Percentiles rank a stretch among this genome's conserved stretches.
Evolutionary conservation across 53 echinoderm and acorn worm species (phyloP).

Genomic region (Crossaster papposus): DNA sequence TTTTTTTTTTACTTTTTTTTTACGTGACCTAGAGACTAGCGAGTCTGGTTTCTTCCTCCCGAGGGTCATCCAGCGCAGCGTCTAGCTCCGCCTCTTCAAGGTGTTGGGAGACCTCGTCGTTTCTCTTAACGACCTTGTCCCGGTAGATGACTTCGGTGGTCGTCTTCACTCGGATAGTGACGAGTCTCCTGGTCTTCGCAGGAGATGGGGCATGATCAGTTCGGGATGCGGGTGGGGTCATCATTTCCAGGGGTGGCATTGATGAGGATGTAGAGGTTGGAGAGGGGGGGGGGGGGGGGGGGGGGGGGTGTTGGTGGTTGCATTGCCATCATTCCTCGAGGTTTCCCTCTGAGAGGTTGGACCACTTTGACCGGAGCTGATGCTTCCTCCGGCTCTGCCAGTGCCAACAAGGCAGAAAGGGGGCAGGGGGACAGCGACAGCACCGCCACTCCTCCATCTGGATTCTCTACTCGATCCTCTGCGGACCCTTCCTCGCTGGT

Average conservation of each 20-base stretch:
- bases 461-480: background rate
- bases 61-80: background rate
- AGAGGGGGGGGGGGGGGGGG: background rate
- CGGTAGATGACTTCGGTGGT: background rate
- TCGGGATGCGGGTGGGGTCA: too few relatives aligned
- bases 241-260: too few relatives aligned
- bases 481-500: too few relatives aligned
- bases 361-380: too few relatives aligned
- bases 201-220: background rate
- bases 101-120: background rate
- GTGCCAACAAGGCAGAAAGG: background rate
- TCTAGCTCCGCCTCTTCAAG: background rate
- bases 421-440: slow-evolving; percentile 16
- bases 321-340: slow-evolving; percentile 14
- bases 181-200: background rate
- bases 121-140: background rate
- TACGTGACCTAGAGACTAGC: background rate
- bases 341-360: background rate
- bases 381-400: too few relatives aligned
- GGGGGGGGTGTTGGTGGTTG: background rate
- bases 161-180: background rate
- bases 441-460: background rate
- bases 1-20: too few relatives aligned
- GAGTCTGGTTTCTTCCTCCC: background rate
- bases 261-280: too few relatives aligned